These are phyloP conservation scores for Papilio polytes DNA, from an alignment of 1,140 invertebrate genomes.

Conservation along the genomic window DNA sequence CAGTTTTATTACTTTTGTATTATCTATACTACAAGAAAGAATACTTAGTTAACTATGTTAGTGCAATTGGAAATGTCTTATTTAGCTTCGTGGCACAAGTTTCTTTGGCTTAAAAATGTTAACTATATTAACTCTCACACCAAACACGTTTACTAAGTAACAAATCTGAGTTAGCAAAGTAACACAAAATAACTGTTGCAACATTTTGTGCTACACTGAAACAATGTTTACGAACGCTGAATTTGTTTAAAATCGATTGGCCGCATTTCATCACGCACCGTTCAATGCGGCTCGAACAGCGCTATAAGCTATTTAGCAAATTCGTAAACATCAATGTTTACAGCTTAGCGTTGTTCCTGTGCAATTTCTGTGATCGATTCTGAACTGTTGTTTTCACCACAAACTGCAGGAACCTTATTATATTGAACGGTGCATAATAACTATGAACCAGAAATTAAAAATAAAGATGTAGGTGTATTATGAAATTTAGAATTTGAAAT, in stretches of 20 bases:
- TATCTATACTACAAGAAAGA: neutral
- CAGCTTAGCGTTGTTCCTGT: slow-evolving; percentile 14
- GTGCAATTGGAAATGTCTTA: neutral
- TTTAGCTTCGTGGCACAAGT: neutral
- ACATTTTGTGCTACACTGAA: slow-evolving; percentile 17
- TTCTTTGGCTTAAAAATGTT: neutral
- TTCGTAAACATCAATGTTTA: slow-evolving; percentile 51
- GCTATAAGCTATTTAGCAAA: slow-evolving; percentile 52
- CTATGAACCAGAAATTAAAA: neutral
- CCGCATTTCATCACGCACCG: slow-evolving; percentile 76
- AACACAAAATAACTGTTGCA: neutral
- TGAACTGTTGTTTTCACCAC: slow-evolving; percentile 5
- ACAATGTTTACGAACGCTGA: slow-evolving; percentile 64
- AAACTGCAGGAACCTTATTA: slow-evolving; percentile 1
- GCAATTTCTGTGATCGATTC: slow-evolving; percentile 25
- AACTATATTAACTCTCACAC: too few relatives aligned
- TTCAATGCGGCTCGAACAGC: slow-evolving; percentile 61
- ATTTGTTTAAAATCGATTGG: slow-evolving; percentile 70
- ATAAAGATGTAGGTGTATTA: too few relatives aligned
- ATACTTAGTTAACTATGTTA: neutral
- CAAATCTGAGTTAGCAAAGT: neutral
- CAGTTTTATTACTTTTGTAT: too few relatives aligned
- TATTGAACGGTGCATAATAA: slow-evolving; percentile 23
- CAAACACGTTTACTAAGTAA: neutral
- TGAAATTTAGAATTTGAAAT: too few relatives aligned